These are phyloP conservation scores for Galeopterus variegatus DNA, from an alignment of 2,113 vertebrate species.

Conservation along the genomic window DNA sequence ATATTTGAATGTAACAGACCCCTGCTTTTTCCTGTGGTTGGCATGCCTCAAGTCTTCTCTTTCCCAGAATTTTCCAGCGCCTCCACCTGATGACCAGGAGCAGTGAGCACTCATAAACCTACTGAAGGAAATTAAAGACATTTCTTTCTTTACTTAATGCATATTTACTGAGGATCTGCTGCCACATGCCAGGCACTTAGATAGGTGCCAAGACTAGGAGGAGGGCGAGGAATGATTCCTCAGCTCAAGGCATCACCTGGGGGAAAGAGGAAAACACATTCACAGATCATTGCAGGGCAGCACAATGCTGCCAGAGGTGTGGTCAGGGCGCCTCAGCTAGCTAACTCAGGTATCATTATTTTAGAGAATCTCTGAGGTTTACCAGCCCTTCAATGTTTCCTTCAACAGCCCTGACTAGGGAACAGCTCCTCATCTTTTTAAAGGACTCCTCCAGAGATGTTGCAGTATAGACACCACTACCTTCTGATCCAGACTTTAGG, in stretches of 20 bases:
- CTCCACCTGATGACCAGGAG: neutral
- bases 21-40: neutral
- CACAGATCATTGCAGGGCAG: neutral
- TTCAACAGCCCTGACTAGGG: neutral
- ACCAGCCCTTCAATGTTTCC: rapidly evolving
- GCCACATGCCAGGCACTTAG: neutral
- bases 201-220: neutral
- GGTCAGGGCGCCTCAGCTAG: neutral
- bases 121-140: rapidly evolving
- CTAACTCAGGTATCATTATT: neutral
- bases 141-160: neutral
- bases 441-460: neutral
- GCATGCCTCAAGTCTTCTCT: neutral
- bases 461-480: too few species aligned
- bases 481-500: neutral
- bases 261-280: neutral
- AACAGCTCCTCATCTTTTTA: neutral
- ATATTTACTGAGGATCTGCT: rapidly evolving
- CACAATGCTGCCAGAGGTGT: rapidly evolving
- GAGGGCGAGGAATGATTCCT: neutral
- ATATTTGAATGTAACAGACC: neutral
- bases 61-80: neutral
- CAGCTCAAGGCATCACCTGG: neutral
- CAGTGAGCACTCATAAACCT: neutral
- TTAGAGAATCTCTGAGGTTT: neutral